Evolutionary conservation across 2,888 invertebrate species (phyloP), one percentile per base, ranked within the genome.

Genomic region (Imbricaverruca yamaguchii): DNA sequence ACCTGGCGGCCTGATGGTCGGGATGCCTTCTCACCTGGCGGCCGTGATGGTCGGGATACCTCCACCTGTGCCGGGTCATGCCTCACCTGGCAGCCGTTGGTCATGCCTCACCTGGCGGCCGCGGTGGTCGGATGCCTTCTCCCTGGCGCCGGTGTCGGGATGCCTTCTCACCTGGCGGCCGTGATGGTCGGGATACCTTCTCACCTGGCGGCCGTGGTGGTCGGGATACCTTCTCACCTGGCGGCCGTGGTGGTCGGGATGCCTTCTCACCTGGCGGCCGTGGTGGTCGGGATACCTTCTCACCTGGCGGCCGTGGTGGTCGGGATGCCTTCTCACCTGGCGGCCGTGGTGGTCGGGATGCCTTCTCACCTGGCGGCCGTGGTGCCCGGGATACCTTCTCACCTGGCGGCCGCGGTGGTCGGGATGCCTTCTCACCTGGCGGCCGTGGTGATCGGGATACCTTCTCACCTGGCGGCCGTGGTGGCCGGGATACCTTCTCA

Each of bases 11-110:
- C n/a, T n/a, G n/a, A n/a, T n/a, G n/a, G n/a, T n/a, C n/a, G n/a
- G n/a, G n/a, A n/a, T n/a, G n/a, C n/a, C 39, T 39, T 11, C 56
- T 15, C 13, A 79, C 85, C 96, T 90, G 0, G 94, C 91, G 0
- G 94, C 93, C 0, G 95, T 94, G 77, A 94, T 90, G 0, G 96
- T 95, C 83, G 93, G 92, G 0, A 93, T 90, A 0, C 95, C 95
- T n/a, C n/a, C n/a, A n/a, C n/a, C n/a, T n/a, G n/a, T n/a, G n/a
- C n/a, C n/a, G n/a, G n/a, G n/a, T n/a, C n/a, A n/a, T n/a, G n/a
- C n/a, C n/a, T n/a, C n/a, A n/a, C n/a, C n/a, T n/a, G n/a, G n/a
- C n/a, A n/a, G n/a, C n/a, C n/a, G n/a, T n/a, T n/a, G n/a, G n/a
- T n/a, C n/a, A n/a, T n/a, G n/a, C n/a, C n/a, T 15, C 13, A 79